These are phyloP conservation scores for Psettodes erumei DNA, from an alignment of 2,113 vertebrate species.

Conservation along the genomic window DNA sequence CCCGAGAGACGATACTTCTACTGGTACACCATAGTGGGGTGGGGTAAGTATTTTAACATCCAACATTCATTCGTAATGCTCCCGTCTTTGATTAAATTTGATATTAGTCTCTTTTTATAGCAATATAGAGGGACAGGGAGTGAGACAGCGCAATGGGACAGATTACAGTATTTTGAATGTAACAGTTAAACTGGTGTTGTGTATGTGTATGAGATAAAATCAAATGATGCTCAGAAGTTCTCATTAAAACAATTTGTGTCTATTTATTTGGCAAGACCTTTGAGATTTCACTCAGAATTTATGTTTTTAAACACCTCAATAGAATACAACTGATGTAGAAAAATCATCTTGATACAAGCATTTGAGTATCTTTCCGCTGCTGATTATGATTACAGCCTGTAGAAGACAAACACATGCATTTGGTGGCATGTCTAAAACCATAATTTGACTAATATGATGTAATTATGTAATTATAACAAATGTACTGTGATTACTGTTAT, in stretches of 20 bases:
- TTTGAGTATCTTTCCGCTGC: not conserved
- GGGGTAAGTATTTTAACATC: conserved; percentile 73
- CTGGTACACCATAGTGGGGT: conserved; percentile 89
- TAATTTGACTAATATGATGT: not conserved
- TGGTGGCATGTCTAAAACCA: not conserved
- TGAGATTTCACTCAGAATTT: not conserved
- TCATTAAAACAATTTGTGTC: not conserved
- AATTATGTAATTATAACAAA: not conserved
- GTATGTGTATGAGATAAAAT: not conserved
- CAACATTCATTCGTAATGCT: not conserved
- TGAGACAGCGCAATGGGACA: not conserved
- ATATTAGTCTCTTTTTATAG: not conserved
- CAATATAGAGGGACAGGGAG: not conserved
- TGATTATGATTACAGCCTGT: not conserved
- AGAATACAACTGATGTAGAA: not conserved
- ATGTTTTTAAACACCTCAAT: not conserved
- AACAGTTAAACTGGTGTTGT: no score
- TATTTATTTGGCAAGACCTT: not conserved
- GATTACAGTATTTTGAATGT: not conserved
- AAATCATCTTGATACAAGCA: not conserved
- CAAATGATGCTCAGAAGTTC: not conserved
- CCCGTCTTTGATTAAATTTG: not conserved
- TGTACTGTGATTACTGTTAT: conserved; percentile 1
- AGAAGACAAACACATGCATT: not conserved
- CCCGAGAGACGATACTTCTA: conserved; percentile 97